These are phyloP conservation scores for Lissonota sp. DNA, from an alignment of 2,888 invertebrate species.

Conservation along the genomic window DNA sequence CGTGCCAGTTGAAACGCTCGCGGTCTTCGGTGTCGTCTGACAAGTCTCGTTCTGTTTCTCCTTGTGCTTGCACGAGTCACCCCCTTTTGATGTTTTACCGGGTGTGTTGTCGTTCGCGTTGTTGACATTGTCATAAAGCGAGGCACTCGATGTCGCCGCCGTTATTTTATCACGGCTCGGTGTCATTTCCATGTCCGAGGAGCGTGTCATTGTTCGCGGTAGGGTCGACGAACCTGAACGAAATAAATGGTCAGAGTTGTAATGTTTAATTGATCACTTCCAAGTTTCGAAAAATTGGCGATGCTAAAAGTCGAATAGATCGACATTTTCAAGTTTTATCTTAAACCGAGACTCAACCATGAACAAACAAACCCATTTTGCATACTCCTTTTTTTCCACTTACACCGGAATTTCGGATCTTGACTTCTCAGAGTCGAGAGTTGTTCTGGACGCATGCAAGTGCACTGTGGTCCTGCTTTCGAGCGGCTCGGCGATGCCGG, in stretches of 20 bases:
- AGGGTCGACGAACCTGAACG: conserved; percentile 91
- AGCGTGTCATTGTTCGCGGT: conserved; percentile 89
- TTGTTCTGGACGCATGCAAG: conserved; percentile 97
- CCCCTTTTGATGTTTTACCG: conserved; percentile 73
- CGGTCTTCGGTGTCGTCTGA: conserved; percentile 81
- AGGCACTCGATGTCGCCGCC: conserved; percentile 94
- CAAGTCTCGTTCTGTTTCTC: conserved; percentile 83
- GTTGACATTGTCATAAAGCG: conserved; percentile 93
- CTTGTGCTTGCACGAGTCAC: conserved; percentile 81
- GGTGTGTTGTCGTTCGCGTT: conserved; percentile 75
- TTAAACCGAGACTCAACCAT: too few relatives aligned
- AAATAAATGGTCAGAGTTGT: not conserved
- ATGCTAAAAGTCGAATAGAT: conserved; percentile 2
- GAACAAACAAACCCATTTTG: too few relatives aligned
- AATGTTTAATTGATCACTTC: too few relatives aligned
- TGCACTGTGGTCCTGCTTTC: conserved; percentile 96
- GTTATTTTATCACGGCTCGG: conserved; percentile 88
- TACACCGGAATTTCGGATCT: conserved; percentile 90
- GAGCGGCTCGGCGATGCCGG: conserved; percentile 96
- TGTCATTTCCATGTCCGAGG: conserved; percentile 88
- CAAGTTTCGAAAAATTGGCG: not conserved
- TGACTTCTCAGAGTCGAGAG: conserved; percentile 93
- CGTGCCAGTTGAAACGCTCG: conserved; percentile 81
- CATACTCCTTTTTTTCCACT: conserved; percentile 23
- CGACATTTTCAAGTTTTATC: not conserved